These are phyloP conservation scores for Pseudochaenichthys georgianus DNA, from an alignment of 2,797 vertebrate genomes.

Conservation along the genomic window DNA sequence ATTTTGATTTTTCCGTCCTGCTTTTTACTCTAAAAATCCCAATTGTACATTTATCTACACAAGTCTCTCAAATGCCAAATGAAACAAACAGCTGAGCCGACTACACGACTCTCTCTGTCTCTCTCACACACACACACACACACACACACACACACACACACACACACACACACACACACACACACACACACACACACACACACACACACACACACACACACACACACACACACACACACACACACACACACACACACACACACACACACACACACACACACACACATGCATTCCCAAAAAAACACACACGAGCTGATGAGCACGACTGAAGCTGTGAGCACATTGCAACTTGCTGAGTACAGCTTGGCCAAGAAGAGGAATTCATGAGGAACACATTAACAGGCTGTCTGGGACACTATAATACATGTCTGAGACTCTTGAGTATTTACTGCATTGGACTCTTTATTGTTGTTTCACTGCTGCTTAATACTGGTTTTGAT, in stretches of 20 bases:
- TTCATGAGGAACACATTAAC: slow-evolving; percentile 64
- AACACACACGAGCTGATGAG: slow-evolving; percentile 20
- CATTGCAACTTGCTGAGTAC: slow-evolving; percentile 49
- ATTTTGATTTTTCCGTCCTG: slow-evolving; percentile 44
- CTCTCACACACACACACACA: neutral
- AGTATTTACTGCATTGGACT: neutral
- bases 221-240: neutral
- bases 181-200: too few species aligned
- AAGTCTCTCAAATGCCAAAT: slow-evolving; percentile 50
- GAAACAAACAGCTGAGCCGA: slow-evolving; percentile 58
- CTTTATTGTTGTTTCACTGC: slow-evolving; percentile 7
- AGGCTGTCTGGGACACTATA: slow-evolving; percentile 40
- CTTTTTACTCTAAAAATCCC: slow-evolving; percentile 24
- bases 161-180: neutral
- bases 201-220: neutral
- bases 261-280: neutral
- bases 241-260: neutral
- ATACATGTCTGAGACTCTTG: neutral
- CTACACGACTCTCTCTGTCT: neutral
- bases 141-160: neutral
- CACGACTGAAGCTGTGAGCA: slow-evolving; percentile 46
- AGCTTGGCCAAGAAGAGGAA: slow-evolving; percentile 60
- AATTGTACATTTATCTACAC: slow-evolving; percentile 49
- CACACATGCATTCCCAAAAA: neutral
- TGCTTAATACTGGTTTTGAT: neutral